Evolutionary conservation across 2,113 vertebrate genomes (phyloP).

Genomic region (Sinosuthora webbiana): DNA sequence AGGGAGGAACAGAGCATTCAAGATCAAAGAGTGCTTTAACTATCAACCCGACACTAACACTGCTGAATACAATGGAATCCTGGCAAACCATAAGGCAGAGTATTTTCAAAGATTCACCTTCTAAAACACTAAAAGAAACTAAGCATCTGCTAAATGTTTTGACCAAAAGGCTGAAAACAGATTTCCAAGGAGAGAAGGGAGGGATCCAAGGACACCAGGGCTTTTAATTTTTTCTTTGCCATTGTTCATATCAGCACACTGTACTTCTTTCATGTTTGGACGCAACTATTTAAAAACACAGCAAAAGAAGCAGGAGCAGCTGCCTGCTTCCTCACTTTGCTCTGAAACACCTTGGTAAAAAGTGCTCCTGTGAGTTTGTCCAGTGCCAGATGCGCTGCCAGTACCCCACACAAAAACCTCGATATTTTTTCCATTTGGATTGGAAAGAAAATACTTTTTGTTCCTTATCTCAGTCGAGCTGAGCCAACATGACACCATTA

Average conservation of each 20-base stretch:
- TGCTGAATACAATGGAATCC: not conserved
- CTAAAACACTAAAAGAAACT: not conserved
- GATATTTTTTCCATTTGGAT: not conserved
- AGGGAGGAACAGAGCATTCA: not conserved
- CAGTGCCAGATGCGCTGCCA: accelerated
- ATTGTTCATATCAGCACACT: not conserved
- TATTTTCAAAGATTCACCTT: not conserved
- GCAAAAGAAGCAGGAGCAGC: not conserved
- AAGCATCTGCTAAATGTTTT: not conserved
- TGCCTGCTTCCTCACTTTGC: not conserved
- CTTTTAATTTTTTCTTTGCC: not conserved
- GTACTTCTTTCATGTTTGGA: not conserved
- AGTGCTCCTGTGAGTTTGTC: not conserved
- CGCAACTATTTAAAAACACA: not conserved
- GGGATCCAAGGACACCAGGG: not conserved
- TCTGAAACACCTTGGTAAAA: not conserved
- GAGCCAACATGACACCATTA: not conserved
- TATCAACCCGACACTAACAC: not conserved
- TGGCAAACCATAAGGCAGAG: not conserved
- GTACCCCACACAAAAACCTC: not conserved
- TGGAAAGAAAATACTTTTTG: not conserved
- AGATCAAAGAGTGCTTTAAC: not conserved
- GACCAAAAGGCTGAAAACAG: not conserved
- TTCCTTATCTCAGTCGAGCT: not conserved
- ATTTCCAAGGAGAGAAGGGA: not conserved